Evolutionary conservation across 1,140 invertebrate genomes (phyloP).

Genomic region (Mizuhopecten yessoensis): DNA sequence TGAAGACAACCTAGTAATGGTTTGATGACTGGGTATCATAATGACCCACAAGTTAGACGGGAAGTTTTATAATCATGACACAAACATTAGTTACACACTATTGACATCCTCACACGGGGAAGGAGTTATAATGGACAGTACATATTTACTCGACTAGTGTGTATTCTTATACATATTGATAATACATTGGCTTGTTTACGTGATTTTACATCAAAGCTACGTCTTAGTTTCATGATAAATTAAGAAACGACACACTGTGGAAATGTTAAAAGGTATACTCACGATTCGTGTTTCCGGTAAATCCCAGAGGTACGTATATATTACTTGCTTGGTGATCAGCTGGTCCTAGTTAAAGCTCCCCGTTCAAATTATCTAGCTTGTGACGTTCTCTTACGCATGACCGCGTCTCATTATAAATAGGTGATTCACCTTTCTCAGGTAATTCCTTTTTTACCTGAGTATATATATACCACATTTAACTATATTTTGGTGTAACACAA

Average conservation of each 20-base stretch:
- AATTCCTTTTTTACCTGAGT: background rate
- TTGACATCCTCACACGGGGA: no score
- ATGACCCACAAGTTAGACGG: no score
- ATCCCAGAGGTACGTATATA: no score
- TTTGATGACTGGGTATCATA: background rate
- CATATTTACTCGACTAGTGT: no score
- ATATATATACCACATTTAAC: background rate
- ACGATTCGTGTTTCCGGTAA: background rate
- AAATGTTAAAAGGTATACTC: background rate
- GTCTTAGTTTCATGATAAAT: no score
- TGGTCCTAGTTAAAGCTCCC: background rate
- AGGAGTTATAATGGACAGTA: no score
- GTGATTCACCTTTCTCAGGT: slow-evolving; percentile 4
- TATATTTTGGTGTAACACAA: background rate
- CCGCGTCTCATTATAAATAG: background rate
- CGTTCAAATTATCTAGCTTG: background rate
- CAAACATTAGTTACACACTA: no score
- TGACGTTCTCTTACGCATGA: slow-evolving; percentile 1
- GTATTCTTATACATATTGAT: no score
- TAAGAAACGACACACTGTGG: no score
- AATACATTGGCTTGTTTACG: no score
- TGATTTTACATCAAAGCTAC: no score
- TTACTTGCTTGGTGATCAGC: background rate
- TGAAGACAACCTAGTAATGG: background rate
- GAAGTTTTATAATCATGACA: no score